phyloP scores from a whole-genome alignment of 2,888 invertebrate species.

The Ariolimax columbianus region DNA sequence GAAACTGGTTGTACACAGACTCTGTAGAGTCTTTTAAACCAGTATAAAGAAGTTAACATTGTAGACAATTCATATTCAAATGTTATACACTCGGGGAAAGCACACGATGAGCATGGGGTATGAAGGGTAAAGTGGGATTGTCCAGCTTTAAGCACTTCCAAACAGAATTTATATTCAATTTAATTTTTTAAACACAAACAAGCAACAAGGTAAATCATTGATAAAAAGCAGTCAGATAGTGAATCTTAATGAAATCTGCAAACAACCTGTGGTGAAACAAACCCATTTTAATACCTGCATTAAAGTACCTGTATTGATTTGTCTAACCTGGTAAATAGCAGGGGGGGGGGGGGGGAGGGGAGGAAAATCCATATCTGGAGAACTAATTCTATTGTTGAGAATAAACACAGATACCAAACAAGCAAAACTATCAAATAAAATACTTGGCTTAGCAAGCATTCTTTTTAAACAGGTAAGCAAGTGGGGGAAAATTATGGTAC shows the following conservation, averaged over 20 bases:
- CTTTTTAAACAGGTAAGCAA: not conserved
- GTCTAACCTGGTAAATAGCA: not conserved
- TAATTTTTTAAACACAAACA: too few species aligned
- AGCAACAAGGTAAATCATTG: not conserved
- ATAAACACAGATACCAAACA: not conserved
- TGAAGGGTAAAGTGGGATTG: too few species aligned
- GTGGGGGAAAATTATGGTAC: not conserved
- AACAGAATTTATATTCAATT: too few species aligned
- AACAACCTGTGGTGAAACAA: not conserved
- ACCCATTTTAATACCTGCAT: not conserved
- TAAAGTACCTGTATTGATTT: not conserved
- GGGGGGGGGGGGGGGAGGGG: not conserved
- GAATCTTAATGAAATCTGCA: not conserved
- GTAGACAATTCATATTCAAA: too few species aligned
- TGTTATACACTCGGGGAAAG: too few species aligned
- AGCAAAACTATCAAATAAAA: not conserved
- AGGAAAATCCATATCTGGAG: not conserved
- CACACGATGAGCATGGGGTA: too few species aligned
- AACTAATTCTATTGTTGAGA: not conserved
- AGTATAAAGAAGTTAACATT: too few species aligned
- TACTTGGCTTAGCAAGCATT: not conserved
- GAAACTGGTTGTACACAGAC: too few species aligned
- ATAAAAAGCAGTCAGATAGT: not conserved
- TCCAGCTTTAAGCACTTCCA: too few species aligned
- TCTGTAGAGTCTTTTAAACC: too few species aligned